Evolutionary conservation across 2,888 invertebrate genomes (phyloP), one percentile per base, ranked within the genome.

Genomic region (Drosophila mayaguana): DNA sequence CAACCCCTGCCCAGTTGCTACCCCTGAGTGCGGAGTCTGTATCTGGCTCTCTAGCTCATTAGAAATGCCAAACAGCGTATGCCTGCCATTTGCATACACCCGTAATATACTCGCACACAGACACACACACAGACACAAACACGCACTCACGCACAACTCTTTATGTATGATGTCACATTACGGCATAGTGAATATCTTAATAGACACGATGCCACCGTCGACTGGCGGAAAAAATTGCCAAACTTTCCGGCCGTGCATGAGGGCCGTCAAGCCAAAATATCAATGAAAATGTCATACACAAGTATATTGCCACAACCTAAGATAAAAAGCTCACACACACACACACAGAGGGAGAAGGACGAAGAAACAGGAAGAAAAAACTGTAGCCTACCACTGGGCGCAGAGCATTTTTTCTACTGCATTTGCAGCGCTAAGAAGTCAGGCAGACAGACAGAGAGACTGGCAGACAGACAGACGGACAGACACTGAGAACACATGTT

Each of bases 401-500:
- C 56, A 56, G 22, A 65, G 25, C 69, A 57, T 51, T 75, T 88
- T 82, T 81, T 74, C 80, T 74, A 75, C 84, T 87, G 77, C 87
- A 84, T 72, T 67, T 40, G 63, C 42, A 63, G 53, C 32, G 72
- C 34, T 66, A 65, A 75, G 55, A 78, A 71, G 72, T 63, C 76
- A 63, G 63, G 55, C 54, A 66, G 66, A 40, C 83, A 72, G 70
- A 88, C 74, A 73, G 38, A 38, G 45, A 66, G 67, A 25, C 83
- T 71, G 70, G 84, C 75, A 72, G 11, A 32, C 75, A 60, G 66
- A 65, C 25, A 7, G 25, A 28, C 66, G 38, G 66, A 40, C 88
- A 73, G 71, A 88, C 75, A 75, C 81, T 72, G 60, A 65, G 70
- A 91, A 90, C 91, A 91, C 91, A 91, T 91, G 91, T 90, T 91